phyloP scores from a whole-genome alignment of 2,888 invertebrate species.

The Drosophila aldrichi region DNA sequence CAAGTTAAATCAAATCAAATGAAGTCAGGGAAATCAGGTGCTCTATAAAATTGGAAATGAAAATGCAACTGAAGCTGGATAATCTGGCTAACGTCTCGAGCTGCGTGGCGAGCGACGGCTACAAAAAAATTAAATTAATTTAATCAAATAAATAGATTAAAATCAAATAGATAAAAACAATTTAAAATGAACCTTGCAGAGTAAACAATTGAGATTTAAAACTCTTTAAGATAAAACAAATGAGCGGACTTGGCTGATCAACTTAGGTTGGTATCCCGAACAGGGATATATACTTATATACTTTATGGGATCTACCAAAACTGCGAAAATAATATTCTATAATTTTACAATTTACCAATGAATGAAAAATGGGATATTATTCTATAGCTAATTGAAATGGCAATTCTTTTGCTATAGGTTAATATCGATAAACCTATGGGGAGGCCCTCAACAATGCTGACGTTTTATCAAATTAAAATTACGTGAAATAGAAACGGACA shows the following conservation, averaged over 20 bases:
- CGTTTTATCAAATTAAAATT: slow-evolving; percentile 4
- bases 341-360: no score
- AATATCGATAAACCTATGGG: neutral
- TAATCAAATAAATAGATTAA: slow-evolving; percentile 43
- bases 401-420: neutral
- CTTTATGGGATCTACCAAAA: neutral
- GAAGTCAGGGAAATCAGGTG: slow-evolving; percentile 32
- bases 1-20: slow-evolving; percentile 1
- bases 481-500: neutral
- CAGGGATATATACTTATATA: no score
- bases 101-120: slow-evolving; percentile 77
- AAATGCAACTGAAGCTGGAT: slow-evolving; percentile 58
- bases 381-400: neutral
- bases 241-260: no score
- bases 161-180: slow-evolving; percentile 25
- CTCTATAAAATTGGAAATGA: slow-evolving; percentile 42
- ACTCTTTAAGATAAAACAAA: no score
- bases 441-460: neutral
- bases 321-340: no score
- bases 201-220: no score
- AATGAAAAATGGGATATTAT: no score
- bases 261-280: no score
- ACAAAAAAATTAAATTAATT: slow-evolving; percentile 63
- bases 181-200: slow-evolving; percentile 16
- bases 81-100: slow-evolving; percentile 72